Conservation (phyloP, 2,888 invertebrate genomes). For the Diarsia dahlii region DNA sequence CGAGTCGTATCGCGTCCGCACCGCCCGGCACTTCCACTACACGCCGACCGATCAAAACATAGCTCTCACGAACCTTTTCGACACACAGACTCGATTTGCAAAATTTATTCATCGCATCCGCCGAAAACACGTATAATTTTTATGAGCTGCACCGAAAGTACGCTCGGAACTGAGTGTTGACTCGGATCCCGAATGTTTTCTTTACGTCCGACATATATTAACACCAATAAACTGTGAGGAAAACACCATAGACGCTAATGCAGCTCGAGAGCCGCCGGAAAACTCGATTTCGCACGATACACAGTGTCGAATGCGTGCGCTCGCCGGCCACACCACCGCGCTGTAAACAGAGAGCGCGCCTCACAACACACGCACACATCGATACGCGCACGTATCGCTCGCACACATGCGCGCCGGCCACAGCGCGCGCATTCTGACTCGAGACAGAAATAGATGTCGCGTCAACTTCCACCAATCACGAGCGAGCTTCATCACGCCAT, state of each 20-base stretch:
- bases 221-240: slow-evolving; percentile 84
- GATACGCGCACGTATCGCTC: slow-evolving; percentile 72
- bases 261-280: slow-evolving; percentile 84
- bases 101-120: slow-evolving; percentile 91
- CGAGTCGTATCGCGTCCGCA: slow-evolving; percentile 81
- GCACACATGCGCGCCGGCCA: slow-evolving; percentile 73
- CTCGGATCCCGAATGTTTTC: slow-evolving; percentile 77
- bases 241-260: slow-evolving; percentile 85
- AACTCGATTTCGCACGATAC: slow-evolving; percentile 83
- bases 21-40: slow-evolving; percentile 86
- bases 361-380: slow-evolving; percentile 87
- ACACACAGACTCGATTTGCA: slow-evolving; percentile 89
- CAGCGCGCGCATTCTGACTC: slow-evolving; percentile 85
- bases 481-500: slow-evolving; percentile 80
- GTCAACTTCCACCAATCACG: slow-evolving; percentile 83
- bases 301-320: slow-evolving; percentile 92
- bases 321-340: slow-evolving; percentile 89
- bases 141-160: slow-evolving; percentile 85
- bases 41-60: slow-evolving; percentile 88
- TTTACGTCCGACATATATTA: slow-evolving; percentile 81
- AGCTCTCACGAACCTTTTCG: slow-evolving; percentile 88
- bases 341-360: slow-evolving; percentile 90
- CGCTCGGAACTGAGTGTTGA: slow-evolving; percentile 71
- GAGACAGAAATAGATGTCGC: slow-evolving; percentile 86
- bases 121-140: slow-evolving; percentile 87